Conservation (phyloP, 1,140 invertebrate genomes). For the Brachionus angularis region DNA sequence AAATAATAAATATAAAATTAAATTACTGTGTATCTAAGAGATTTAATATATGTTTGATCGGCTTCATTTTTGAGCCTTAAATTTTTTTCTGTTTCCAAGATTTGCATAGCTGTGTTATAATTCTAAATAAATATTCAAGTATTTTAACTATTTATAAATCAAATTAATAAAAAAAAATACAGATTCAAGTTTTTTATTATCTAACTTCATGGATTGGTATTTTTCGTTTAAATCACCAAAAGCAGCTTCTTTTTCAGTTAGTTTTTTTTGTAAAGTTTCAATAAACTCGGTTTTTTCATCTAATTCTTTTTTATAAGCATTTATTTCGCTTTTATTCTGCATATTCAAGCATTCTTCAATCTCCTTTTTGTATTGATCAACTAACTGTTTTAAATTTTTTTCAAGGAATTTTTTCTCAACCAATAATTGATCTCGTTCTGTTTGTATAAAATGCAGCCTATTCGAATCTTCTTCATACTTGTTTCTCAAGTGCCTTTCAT, state of each 20-base stretch:
- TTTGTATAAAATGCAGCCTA: conserved; percentile 35
- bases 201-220: no score
- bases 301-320: conserved; percentile 22
- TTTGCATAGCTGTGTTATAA: not conserved
- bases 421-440: conserved; percentile 32
- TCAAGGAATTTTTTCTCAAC: conserved; percentile 20
- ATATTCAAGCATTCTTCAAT: conserved; percentile 15
- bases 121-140: not conserved
- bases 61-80: conserved; percentile 23
- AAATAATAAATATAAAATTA: no score
- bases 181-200: no score
- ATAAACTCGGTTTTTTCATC: conserved; percentile 22
- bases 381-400: conserved; percentile 26
- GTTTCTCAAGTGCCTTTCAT: conserved; percentile 28
- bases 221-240: not conserved
- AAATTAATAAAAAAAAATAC: no score
- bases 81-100: conserved; percentile 14
- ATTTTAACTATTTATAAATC: no score
- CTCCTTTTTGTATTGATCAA: conserved; percentile 35
- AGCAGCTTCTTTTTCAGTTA: not conserved
- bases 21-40: conserved; percentile 3
- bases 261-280: conserved; percentile 22
- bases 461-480: conserved; percentile 40
- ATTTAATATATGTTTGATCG: conserved; percentile 17
- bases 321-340: conserved; percentile 39